Evolutionary conservation across 2,113 vertebrate species (phyloP).

Genomic region (Carassius gibelio): DNA sequence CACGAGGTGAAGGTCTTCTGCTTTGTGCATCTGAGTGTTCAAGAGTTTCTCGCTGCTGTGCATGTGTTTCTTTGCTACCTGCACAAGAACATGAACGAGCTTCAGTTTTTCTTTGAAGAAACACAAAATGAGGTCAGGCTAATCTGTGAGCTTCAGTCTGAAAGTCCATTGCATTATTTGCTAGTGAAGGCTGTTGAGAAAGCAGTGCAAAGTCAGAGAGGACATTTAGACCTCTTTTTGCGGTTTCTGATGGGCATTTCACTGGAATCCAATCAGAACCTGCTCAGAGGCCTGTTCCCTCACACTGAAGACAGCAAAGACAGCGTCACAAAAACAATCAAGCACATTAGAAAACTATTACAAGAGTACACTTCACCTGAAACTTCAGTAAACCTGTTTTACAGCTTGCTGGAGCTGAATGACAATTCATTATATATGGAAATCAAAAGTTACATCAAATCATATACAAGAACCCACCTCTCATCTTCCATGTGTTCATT

Average conservation of each 20-base stretch:
- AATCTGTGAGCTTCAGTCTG: too few species aligned
- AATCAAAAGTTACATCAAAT: neutral
- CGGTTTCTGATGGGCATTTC: neutral
- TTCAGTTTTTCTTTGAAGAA: neutral
- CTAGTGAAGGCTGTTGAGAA: neutral
- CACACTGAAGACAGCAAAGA: neutral
- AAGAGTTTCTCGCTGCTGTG: too few species aligned
- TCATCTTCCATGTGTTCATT: neutral
- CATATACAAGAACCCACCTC: accelerated
- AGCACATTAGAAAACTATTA: too few species aligned
- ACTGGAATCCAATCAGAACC: neutral
- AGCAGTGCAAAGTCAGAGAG: neutral
- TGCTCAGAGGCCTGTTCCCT: neutral
- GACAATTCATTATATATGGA: neutral
- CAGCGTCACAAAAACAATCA: too few species aligned
- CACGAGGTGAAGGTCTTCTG: too few species aligned
- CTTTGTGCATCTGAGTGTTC: too few species aligned
- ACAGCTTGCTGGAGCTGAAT: neutral
- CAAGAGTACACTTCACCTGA: neutral
- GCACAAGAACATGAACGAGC: too few species aligned
- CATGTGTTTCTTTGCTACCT: too few species aligned
- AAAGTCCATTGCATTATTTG: neutral
- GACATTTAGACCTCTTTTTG: slow-evolving; percentile 8
- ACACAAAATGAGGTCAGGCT: neutral
- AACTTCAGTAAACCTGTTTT: neutral